A percentile compares a stretch with the other conserved stretches of the same genome.
phyloP scores from a whole-genome alignment of 2,888 invertebrate species.

The Protophormia terraenovae region DNA sequence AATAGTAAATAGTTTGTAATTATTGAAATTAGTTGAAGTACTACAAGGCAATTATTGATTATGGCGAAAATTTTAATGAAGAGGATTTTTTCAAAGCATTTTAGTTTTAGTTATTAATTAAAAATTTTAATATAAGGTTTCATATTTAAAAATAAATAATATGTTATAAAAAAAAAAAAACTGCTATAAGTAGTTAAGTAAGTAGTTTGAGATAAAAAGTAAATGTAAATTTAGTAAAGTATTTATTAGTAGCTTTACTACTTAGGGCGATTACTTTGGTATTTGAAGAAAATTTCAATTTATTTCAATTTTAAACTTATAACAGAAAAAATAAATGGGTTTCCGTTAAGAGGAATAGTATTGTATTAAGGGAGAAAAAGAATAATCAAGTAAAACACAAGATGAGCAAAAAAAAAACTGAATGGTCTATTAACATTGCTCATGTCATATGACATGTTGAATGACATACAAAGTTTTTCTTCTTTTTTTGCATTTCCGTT shows the following conservation, averaged over 20 bases:
- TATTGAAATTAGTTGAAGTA: not conserved
- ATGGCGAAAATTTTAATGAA: not conserved
- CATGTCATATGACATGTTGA: slow-evolving; percentile 67
- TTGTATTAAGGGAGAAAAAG: not conserved
- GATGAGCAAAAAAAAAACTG: not conserved
- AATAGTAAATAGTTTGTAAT: not conserved
- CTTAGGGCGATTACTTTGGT: not conserved
- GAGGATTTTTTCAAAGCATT: too few relatives aligned
- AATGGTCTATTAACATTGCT: slow-evolving; percentile 66
- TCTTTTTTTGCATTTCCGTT: not conserved
- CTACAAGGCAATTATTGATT: not conserved
- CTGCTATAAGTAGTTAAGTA: too few relatives aligned
- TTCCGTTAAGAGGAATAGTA: not conserved
- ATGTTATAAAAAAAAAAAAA: too few relatives aligned
- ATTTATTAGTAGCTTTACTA: not conserved
- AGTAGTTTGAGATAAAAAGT: not conserved
- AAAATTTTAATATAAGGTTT: too few relatives aligned
- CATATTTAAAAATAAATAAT: too few relatives aligned
- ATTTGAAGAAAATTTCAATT: not conserved
- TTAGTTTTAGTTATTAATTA: too few relatives aligned
- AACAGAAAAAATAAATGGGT: not conserved
- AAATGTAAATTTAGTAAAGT: not conserved
- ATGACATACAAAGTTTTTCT: slow-evolving; percentile 49
- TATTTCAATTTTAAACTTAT: not conserved
- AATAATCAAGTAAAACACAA: not conserved